Conservation (phyloP, 2,113 vertebrate species). For the Columba janthina region DNA sequence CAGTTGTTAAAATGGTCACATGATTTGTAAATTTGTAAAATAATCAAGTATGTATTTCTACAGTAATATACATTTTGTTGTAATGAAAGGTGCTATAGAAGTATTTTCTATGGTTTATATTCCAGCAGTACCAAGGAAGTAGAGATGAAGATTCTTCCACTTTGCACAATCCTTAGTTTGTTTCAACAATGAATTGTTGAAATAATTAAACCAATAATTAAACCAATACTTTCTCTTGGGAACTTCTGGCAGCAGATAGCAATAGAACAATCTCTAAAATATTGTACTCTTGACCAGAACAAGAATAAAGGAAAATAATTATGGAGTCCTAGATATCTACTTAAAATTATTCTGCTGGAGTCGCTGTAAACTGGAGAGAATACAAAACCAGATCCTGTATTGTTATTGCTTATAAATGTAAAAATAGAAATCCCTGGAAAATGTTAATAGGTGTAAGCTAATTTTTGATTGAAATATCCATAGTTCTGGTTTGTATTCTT, state of each 20-base stretch:
- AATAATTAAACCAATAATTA: neutral
- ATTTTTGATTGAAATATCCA: neutral
- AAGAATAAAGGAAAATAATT: neutral
- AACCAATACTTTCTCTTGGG: neutral
- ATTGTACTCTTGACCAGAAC: neutral
- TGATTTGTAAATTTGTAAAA: neutral
- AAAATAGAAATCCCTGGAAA: neutral
- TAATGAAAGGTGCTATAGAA: neutral
- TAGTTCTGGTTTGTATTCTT: neutral
- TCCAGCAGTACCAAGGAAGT: neutral
- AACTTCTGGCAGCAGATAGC: neutral
- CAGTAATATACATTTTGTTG: neutral
- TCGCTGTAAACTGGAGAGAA: neutral
- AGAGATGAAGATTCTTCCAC: neutral
- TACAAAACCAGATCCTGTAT: neutral
- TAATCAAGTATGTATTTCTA: neutral
- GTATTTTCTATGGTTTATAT: neutral
- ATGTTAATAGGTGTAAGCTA: neutral
- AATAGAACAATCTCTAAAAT: neutral
- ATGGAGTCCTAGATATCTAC: neutral
- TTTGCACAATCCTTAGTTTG: neutral
- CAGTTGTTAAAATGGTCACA: neutral
- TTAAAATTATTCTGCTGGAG: neutral
- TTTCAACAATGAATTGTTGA: neutral
- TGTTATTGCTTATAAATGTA: neutral